These are phyloP conservation scores for Palythoa grandiflora DNA, from an alignment of 92 coral and sea anemone genomes.

Conservation along the genomic window DNA sequence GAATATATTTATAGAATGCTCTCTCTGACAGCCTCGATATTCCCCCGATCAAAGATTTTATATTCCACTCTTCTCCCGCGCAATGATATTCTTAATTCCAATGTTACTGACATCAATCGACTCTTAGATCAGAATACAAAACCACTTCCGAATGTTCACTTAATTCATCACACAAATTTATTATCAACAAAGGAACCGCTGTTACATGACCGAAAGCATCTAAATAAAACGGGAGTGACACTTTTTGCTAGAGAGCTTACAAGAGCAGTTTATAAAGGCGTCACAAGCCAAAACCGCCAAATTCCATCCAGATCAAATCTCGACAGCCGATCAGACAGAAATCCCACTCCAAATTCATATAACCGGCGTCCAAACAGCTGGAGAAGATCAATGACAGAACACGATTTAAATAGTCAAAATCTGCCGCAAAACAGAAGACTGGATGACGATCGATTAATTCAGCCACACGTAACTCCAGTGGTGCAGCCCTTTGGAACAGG, in stretches of 20 bases:
- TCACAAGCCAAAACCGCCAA: constrained; percentile 6
- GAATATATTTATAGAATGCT: constrained; percentile 28
- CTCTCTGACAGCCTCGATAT: constrained; percentile 26
- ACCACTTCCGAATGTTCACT: constrained; percentile 5
- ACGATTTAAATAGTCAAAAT: not conserved
- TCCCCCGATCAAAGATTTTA: constrained; percentile 30
- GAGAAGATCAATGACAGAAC: constrained; percentile 21
- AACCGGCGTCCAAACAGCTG: constrained; percentile 26
- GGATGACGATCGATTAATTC: not conserved
- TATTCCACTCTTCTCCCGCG: constrained; percentile 32
- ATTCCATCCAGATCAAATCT: not conserved
- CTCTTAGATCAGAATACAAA: constrained; percentile 8
- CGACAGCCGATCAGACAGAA: constrained; percentile 12
- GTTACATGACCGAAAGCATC: constrained; percentile 44
- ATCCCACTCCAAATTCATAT: not conserved
- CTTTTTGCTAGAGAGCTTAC: constrained; percentile 25
- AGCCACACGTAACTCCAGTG: constrained; percentile 3
- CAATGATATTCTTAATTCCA: constrained; percentile 33
- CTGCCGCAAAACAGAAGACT: constrained; percentile 5
- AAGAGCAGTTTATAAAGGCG: constrained; percentile 39
- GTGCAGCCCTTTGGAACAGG: constrained; percentile 19
- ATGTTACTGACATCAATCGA: constrained; percentile 5
- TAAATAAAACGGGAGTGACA: constrained; percentile 41
- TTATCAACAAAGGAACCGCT: constrained; percentile 8
- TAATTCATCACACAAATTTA: constrained; percentile 14